Base-by-base conservation (phyloP, 2,888 invertebrate species). In the Entomobrya proxima region DNA sequence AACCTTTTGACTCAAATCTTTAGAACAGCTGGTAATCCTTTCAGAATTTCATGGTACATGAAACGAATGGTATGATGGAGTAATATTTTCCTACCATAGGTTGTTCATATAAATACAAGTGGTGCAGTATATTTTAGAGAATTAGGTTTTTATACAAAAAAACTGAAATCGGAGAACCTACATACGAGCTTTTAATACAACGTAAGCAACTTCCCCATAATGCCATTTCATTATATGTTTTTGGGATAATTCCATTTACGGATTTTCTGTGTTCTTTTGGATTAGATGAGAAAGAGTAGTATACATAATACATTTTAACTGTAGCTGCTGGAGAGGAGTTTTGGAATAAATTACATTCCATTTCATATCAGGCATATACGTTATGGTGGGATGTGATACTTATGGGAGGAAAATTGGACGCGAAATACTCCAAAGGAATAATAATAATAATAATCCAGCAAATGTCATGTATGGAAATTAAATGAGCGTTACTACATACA, bases 21-120 rank as follows among this genome's bases (percentile, higher is more conserved):
- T 37, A 50, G 77, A 77, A 69, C 84, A 84, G 67, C 84, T 84
- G 84, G 76, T 84, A 84, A 84, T 69, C 84, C 69, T 79, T 79
- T 69, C 79, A 64, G 27, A 18, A 75, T 52, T 52, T 52, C 52
- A 47, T 13, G 15, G 47, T 7, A 47, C 27, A 15, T 3, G 2
- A 24, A 37, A 40, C 40, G 40, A 21, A 40, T n/a, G 32, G 32
- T n/a, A 61, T 18, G n/a, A 9, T 32, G 11, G 27, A 27, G 11
- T 13, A 27, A 15, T 55, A 13, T 15, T 27, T 27, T 27, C 18
- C 15, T 21, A 21, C 1, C 18, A 50, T 21, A 50, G n/a, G 18
- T 6, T 52, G 55, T n/a, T n/a, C n/a, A n/a, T n/a, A n/a, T n/a
- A n/a, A n/a, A n/a, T n/a, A n/a, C n/a, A 15, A 27, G 55, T 27